Conservation (phyloP, 92 coral and sea anemone species). For the Porites lobata region DNA sequence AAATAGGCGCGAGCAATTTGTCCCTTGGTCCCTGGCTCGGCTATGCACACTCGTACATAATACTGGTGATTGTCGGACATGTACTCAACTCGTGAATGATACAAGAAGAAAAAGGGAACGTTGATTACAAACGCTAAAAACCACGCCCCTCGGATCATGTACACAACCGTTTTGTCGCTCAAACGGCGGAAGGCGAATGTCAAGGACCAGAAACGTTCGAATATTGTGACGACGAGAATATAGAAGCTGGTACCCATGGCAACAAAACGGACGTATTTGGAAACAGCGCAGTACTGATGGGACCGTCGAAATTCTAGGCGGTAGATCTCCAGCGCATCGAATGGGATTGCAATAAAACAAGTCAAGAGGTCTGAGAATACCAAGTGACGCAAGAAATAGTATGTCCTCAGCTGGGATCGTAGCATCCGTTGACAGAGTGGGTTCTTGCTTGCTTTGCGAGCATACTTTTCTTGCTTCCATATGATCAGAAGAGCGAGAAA, state of each 20-base stretch:
- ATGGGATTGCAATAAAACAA: slow-evolving; percentile 26
- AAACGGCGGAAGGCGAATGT: slow-evolving; percentile 22
- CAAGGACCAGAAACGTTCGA: slow-evolving; percentile 41
- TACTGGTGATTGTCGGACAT: slow-evolving; percentile 6
- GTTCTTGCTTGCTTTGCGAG: not conserved
- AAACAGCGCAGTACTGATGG: slow-evolving; percentile 19
- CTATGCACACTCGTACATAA: slow-evolving; percentile 23
- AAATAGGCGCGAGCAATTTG: slow-evolving; percentile 9
- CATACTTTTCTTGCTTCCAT: slow-evolving; percentile 17
- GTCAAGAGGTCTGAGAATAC: slow-evolving; percentile 33
- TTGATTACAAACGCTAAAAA: slow-evolving; percentile 21
- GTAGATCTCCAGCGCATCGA: slow-evolving; percentile 33
- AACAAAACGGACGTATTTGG: slow-evolving; percentile 34
- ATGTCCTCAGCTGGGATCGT: slow-evolving; percentile 27
- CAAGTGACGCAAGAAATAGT: slow-evolving; percentile 35
- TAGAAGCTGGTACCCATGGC: slow-evolving; percentile 39
- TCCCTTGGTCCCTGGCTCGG: slow-evolving; percentile 13
- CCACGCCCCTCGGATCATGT: slow-evolving; percentile 35
- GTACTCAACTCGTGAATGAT: slow-evolving; percentile 9
- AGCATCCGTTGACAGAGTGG: not conserved
- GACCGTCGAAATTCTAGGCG: slow-evolving; percentile 40
- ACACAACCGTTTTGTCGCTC: not conserved
- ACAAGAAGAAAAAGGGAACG: slow-evolving; percentile 25
- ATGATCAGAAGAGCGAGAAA: not conserved
- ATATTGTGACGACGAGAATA: slow-evolving; percentile 23